A percentile compares a stretch with the other conserved stretches of the same genome.
phyloP scores from a whole-genome alignment of 2,797 vertebrate species.

The Sternotherus odoratus region DNA sequence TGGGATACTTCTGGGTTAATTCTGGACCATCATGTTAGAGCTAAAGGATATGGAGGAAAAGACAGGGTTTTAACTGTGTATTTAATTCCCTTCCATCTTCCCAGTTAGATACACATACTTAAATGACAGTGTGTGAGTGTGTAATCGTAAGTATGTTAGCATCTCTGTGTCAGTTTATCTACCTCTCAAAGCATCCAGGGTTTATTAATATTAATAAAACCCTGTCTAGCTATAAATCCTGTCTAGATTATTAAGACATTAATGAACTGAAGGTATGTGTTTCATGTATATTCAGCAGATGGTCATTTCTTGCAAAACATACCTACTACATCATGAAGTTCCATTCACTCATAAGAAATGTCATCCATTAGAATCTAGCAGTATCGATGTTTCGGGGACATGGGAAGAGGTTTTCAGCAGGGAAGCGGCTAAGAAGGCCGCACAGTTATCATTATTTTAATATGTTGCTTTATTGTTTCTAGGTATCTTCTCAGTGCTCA shows the following conservation, averaged over 20 bases:
- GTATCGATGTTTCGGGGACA: conserved; percentile 29
- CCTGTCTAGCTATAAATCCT: not conserved
- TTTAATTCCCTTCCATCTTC: conserved; percentile 11
- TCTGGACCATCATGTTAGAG: not conserved
- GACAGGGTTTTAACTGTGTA: not conserved
- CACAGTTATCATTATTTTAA: not conserved
- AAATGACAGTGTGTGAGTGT: not conserved
- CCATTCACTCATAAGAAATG: conserved; percentile 26
- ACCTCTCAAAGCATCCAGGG: not conserved
- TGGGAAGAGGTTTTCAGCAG: not conserved
- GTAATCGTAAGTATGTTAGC: not conserved
- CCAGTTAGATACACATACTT: not conserved
- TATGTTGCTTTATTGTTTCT: conserved; percentile 4
- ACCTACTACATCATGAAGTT: not conserved
- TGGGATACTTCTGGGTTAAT: not conserved
- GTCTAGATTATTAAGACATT: not conserved
- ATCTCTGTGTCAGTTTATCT: not conserved
- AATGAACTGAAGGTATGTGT: conserved; percentile 8
- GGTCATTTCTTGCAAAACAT: conserved; percentile 18
- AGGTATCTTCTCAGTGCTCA: conserved; percentile 99
- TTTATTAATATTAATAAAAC: not conserved
- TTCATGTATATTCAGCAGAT: conserved; percentile 3
- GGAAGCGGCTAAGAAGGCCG: not conserved
- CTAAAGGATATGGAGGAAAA: not conserved
- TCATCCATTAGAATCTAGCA: not conserved